Evolutionary conservation across 1,140 invertebrate species (phyloP), one percentile per base, ranked within the genome.

Genomic region (Cryptotermes secundus): DNA sequence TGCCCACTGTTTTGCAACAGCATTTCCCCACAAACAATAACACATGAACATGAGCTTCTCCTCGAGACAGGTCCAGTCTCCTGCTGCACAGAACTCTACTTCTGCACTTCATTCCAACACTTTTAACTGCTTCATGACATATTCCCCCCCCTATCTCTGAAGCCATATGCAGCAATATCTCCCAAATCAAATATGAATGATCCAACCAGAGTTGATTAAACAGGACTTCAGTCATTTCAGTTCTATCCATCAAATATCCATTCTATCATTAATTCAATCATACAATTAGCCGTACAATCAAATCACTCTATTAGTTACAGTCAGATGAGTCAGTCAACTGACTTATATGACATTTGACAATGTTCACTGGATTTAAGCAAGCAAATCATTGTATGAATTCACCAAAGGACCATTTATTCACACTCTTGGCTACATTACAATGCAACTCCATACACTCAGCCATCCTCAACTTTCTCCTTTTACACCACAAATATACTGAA

Each of bases 111-210:
- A 22, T 72, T n/a, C 59, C 59, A n/a, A 72, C 26, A 31, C 14
- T 72, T 72, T 3, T 72, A 72, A 72, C 26, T 72, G 59, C 26
- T 72, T 72, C 26, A 72, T 10, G 59, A 31, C 31, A 72, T 72
- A 42, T 19, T n/a, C n/a, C n/a, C 14, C 59, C 59, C n/a, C 59
- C 59, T 31, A 72, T 26, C 59, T 72, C n/a, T 26, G 31, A 72
- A 72, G 59, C 59, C 59, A 31, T n/a, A 72, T 31, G 16, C 26
- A 72, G 59, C 26, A 72, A 7, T n/a, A 72, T 72, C 59, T 31
- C 59, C 59, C 59, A 72, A 26, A 72, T 72, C 31, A 72, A 72
- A 72, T 72, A 72, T 72, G 59, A n/a, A 72, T 72, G 59, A 72
- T 72, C 59, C 59, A 72, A 72, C 59, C 31, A 72, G n/a, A 4